Conservation (phyloP, 1,140 invertebrate genomes). For the Diplogasteroides magnus region DNA sequence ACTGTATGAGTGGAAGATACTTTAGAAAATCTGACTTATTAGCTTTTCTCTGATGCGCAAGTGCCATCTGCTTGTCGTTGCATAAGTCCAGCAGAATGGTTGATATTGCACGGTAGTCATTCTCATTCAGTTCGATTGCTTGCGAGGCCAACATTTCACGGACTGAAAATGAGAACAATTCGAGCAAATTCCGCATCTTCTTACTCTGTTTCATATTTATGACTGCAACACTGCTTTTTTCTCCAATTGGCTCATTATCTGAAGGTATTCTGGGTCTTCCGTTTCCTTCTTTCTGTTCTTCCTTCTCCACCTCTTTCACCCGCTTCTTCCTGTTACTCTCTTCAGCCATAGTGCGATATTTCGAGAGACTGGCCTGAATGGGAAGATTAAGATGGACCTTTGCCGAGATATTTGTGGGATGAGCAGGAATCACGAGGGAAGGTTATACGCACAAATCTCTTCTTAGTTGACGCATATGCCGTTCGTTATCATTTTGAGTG, state of each 20-base stretch:
- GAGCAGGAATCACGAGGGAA: too few relatives aligned
- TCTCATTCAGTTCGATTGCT: conserved; percentile 26
- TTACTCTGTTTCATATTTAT: conserved; percentile 31
- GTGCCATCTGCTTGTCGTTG: conserved; percentile 30
- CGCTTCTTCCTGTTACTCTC: neutral
- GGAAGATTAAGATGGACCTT: too few relatives aligned
- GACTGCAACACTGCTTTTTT: conserved; percentile 24
- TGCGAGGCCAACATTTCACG: conserved; percentile 24
- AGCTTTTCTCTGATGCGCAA: conserved; percentile 23
- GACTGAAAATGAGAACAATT: conserved; percentile 16
- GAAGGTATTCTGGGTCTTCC: neutral
- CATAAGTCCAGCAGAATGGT: conserved; percentile 29
- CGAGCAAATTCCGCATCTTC: neutral
- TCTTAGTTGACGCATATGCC: too few relatives aligned
- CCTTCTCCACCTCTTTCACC: too few relatives aligned
- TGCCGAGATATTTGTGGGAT: too few relatives aligned
- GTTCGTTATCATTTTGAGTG: too few relatives aligned
- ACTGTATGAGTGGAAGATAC: neutral
- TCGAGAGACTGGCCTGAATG: conserved; percentile 19
- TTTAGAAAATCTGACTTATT: conserved; percentile 16
- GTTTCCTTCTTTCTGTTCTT: too few relatives aligned
- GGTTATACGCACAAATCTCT: too few relatives aligned
- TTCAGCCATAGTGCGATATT: conserved; percentile 28
- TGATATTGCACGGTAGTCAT: conserved; percentile 23
- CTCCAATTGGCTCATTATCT: neutral